Conservation (phyloP, 1,140 invertebrate genomes). For the Solenopsis invicta region DNA sequence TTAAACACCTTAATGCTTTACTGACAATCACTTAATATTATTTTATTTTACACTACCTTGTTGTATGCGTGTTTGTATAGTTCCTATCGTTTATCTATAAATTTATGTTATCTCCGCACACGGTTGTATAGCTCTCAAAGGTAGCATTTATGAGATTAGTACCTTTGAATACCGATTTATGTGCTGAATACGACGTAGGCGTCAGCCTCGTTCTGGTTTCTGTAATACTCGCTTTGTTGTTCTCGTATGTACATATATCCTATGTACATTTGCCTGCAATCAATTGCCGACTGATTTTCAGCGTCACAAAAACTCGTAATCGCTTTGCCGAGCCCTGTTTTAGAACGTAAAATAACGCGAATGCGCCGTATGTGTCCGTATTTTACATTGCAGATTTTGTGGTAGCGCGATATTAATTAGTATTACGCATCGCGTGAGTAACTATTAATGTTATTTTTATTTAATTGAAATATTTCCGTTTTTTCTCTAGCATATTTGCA, state of each 20-base stretch:
- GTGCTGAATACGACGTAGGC: not conserved
- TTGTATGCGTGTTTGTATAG: not conserved
- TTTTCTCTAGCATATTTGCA: not conserved
- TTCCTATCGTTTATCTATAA: conserved; percentile 19
- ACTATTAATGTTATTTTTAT: not conserved
- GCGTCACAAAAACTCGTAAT: conserved; percentile 32
- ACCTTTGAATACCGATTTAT: conserved; percentile 35
- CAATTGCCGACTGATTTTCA: conserved; percentile 40
- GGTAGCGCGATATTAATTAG: conserved; percentile 8
- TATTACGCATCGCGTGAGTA: not conserved
- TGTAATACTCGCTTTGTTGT: conserved; percentile 12
- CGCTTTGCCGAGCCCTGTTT: not conserved
- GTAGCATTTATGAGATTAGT: conserved; percentile 37
- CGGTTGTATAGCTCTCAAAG: not conserved
- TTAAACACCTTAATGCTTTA: not conserved
- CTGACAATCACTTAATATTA: not conserved
- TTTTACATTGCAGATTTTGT: conserved; percentile 43
- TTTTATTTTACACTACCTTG: not conserved
- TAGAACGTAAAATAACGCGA: conserved; percentile 14
- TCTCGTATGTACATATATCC: not conserved
- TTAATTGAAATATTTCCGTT: not conserved
- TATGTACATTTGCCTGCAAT: not conserved
- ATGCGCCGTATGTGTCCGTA: not conserved
- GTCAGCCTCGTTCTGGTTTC: not conserved
- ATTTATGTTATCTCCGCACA: not conserved